These are phyloP conservation scores for Chymomyza costata DNA, from an alignment of 1,140 invertebrate genomes.

Conservation along the genomic window DNA sequence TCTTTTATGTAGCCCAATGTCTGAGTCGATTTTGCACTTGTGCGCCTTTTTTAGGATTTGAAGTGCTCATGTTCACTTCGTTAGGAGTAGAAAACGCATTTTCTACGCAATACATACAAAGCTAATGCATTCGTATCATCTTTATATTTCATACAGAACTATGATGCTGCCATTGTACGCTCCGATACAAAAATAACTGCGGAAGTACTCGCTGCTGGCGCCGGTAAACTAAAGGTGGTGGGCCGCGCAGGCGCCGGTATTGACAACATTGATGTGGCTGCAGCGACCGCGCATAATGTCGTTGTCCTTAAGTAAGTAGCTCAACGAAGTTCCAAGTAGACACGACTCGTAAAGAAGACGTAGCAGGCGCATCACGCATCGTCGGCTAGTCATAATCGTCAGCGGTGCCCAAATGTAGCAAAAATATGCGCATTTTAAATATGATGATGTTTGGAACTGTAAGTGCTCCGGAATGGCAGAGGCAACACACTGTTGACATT, in stretches of 20 bases:
- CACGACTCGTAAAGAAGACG: conserved; percentile 19
- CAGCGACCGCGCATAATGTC: conserved; percentile 90
- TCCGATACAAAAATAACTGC: conserved; percentile 97
- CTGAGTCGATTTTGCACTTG: too few relatives aligned
- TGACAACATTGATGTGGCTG: conserved; percentile 95
- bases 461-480: conserved; percentile 7
- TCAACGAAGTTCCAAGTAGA: conserved; percentile 2
- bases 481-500: conserved; percentile 19
- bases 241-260: conserved; percentile 97
- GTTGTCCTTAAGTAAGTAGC: conserved; percentile 94
- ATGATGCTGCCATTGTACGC: conserved; percentile 94
- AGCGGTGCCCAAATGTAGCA: too few relatives aligned
- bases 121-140: conserved; percentile 6
- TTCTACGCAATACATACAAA: too few relatives aligned
- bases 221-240: conserved; percentile 86
- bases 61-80: too few relatives aligned
- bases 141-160: conserved; percentile 79
- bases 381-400: not conserved
- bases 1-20: too few relatives aligned
- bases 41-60: too few relatives aligned
- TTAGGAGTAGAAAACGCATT: too few relatives aligned
- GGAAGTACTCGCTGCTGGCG: conserved; percentile 88
- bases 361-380: too few relatives aligned
- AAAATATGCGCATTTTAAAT: conserved; percentile 42
- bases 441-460: too few relatives aligned